Base-by-base conservation (phyloP, 2,113 vertebrate species). In the Podilymbus podiceps region DNA sequence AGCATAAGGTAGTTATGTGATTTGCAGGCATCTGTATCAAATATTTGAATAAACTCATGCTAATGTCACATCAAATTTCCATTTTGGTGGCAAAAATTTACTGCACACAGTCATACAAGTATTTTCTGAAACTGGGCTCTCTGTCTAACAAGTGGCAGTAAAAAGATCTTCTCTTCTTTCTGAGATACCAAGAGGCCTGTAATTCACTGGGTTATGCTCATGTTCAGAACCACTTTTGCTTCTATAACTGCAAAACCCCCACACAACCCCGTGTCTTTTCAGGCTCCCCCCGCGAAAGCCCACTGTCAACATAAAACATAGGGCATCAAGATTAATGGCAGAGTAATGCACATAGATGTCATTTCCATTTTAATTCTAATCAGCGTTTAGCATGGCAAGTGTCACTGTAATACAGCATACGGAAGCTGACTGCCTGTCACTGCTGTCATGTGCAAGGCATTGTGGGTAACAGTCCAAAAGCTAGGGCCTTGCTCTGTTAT, bases 351-450 rank as follows among this genome's bases (percentile, higher is more conserved):
- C 80, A 22, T 76, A 88, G 90, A 72, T 97, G 94, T 97, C 92
- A 74, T 88, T 97, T 93, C 82, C 96, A 92, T 97, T 97, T 97
- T 95, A 78, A 96, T 97, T 97, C 92, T 97, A 95, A 95, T 96
- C 94, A 90, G 89, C 8, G 0, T 93, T 96, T 95, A 96, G 83
- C 60, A 73, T 85, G 80, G 95, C 88, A 96, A 93, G 88, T 97
- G 97, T 95, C 94, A 94, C 85, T 85, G 89, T 85, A 79, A 90
- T 85, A 73, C 68, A 92, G 93, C 94, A 87, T 95, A 94, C 94
- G 92, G 93, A 90, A 95, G 74, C 93, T 92, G 97, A 95, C 92
- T 38, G 38, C 94, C 90, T 85, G 90, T 96, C 96, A 94, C 89
- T 75, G 59, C 92, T 92, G 72, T 95, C 85, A 67, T 25, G 42